Base-by-base conservation (phyloP, 2,113 vertebrate species). In the Pollachius pollachius region DNA sequence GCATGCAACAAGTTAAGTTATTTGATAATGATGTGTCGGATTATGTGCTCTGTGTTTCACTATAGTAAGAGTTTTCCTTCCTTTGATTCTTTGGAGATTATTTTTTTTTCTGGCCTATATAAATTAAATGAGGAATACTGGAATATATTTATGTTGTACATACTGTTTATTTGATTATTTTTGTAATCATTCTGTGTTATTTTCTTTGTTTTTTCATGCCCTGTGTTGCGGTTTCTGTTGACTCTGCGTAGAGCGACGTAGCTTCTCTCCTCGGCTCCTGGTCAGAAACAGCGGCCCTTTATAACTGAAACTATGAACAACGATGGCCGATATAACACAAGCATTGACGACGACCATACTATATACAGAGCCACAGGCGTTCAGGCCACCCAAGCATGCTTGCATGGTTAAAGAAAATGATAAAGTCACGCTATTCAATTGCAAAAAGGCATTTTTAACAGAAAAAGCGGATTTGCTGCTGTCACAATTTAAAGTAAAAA, bases 371-470 rank as follows among this genome's bases (percentile, higher is more conserved):
- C 87, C 88, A 88, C 85, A 87, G 89, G 83, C 87, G 81, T 85
- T 84, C 80, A 68, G 90, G 90, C 88, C 87, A 89, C 89, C 84
- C 80, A 86, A 88, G 93, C 93, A 93, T 93, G 93, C 92, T 87
- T 89, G 93, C 93, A 93, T 93, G 92, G 92, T 88, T 82, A 80
- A 86, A 88, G 81, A 78, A 48, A 48, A 12, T 12, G 11, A 48
- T 48, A 12, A 48, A 48, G 41, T 48, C 87, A 82, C 65, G 81
- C 88, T 87, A 88, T 89, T 84, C 79, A 71, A 87, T 48, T 80
- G 81, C 73, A 80, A 90, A 82, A 89, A 82, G 82, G 82, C 80
- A 75, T 84, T 82, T 48, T 81, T 63, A 88, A 80, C 76, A 74
- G 79, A 77, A 72, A 71, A 79, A 76, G 72, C 72, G 60, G 64